Base-by-base conservation (phyloP, 2,113 vertebrate species). In the Oncorhynchus keta region DNA sequence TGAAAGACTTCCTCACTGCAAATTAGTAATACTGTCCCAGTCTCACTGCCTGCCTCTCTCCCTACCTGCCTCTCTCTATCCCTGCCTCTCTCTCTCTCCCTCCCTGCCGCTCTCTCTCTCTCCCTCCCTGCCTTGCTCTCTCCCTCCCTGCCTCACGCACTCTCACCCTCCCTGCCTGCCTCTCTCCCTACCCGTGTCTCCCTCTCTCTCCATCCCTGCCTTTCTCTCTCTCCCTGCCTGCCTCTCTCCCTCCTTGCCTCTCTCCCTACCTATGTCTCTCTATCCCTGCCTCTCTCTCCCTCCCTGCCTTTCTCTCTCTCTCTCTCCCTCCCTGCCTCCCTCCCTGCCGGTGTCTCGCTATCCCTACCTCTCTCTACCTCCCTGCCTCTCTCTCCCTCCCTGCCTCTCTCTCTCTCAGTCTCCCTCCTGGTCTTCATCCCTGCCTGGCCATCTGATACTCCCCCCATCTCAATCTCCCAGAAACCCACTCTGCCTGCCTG, bases 391-490 rank as follows among this genome's bases (percentile, higher is more conserved):
- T 2, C 61, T 7, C n/a, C 7, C 35, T 39, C 7, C 35, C 35
- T 39, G 5, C 18, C 24, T 78, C 75, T 77, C 80, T 45, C 39
- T 9, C 39, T 3, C 39, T n/a, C 5, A 6, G 55, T 24, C 20
- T 61, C n/a, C 51, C 45, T 62, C 55, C 7, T 51, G 14, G 51
- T 35, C 13, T 24, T 35, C 74, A 75, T 81, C 79, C 81, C 87
- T 79, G 79, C 85, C 87, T 80, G 78, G 76, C 74, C 39, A 45
- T 79, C 80, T 68, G 68, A 73, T 76, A 78, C 73, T 49, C 81
- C 79, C 39, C 86, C 76, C 85, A 69, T 83, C 86, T 88, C 88
- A 82, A 84, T 89, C 87, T 84, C 84, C 79, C 79, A 45, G 64
- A 75, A 82, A 82, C 76, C 80, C 83, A 76, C 80, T 75, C 76